Evolutionary conservation across 2,113 vertebrate genomes (phyloP).

Genomic region (Anoplopoma fimbria): DNA sequence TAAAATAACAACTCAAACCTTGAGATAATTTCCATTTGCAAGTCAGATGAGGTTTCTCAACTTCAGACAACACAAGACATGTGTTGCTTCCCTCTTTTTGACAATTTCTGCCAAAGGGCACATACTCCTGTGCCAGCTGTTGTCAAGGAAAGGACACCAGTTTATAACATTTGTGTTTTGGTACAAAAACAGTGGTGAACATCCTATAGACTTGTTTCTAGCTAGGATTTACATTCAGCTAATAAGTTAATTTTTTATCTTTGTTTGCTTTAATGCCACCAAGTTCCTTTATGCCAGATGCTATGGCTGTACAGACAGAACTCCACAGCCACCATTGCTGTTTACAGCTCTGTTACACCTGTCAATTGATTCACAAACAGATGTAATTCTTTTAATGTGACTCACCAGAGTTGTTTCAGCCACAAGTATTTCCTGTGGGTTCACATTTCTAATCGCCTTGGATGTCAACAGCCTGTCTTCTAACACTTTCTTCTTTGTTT

Average conservation of each 20-base stretch:
- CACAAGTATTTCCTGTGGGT: conserved; percentile 23
- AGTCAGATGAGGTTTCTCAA: conserved; percentile 49
- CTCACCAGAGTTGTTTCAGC: conserved; percentile 32
- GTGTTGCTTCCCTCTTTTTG: conserved; percentile 34
- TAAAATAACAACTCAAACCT: too few species aligned
- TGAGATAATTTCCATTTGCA: conserved; percentile 37
- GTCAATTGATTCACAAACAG: conserved; percentile 52
- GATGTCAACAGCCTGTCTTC: neutral
- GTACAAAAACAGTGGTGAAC: conserved; percentile 48
- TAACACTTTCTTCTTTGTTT: conserved; percentile 7
- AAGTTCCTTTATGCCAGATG: conserved; percentile 44
- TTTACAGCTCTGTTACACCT: conserved; percentile 47
- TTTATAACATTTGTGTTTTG: conserved; percentile 48
- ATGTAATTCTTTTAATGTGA: conserved; percentile 36
- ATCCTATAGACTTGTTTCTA: conserved; percentile 19
- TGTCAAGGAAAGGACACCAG: conserved; percentile 57
- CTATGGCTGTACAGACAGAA: conserved; percentile 18
- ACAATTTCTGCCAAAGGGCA: conserved; percentile 29
- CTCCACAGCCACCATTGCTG: conserved; percentile 35
- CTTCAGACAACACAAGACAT: conserved; percentile 49
- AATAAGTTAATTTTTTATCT: conserved; percentile 56
- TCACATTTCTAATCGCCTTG: conserved; percentile 7
- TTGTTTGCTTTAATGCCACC: conserved; percentile 48
- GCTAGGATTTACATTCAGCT: conserved; percentile 44
- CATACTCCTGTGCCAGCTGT: conserved; percentile 51